Base-by-base conservation (phyloP, 1,140 invertebrate species). In the Calephelis virginiensis region DNA sequence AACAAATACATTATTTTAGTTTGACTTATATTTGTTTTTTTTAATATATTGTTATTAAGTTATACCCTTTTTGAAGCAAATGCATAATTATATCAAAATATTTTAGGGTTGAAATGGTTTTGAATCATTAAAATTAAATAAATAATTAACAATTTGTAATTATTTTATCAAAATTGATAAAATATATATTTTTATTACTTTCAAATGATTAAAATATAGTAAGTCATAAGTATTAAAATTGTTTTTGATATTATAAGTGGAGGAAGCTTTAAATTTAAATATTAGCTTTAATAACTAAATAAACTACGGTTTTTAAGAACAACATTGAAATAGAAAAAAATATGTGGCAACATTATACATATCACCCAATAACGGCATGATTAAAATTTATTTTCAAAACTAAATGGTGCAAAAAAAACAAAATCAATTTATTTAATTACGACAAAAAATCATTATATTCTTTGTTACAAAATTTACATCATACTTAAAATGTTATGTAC, bases 241-340 rank as follows among this genome's bases (percentile, higher is more conserved):
- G 48, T 74, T 75, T 78, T 72, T 75, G 66, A 68, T 80, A 77
- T 78, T 73, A 67, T 80, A 77, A 82, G 82, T 84, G 73, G 76
- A 79, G 76, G 73, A 88, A 90, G 87, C 87, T 90, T 90, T 90
- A 90, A 90, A 88, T 87, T n/a, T 90, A 75, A 82, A 86, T 79
- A 79, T 88, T 90, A 90, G 87, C 87, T 90, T 90, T 90, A 90
- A 90, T 88, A 85, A 87, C 71, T 64, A 63, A 78, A 71, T 81
- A 81, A 69, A 67, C 82, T 83, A 10, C 53, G 53, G 11, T 56
- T 8, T 38, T 0, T 56, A 38, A 56, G 14, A 56, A 10, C 53
- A 56, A 56, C 37, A 56, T 56, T 43, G 11, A 59, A 64, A 60
- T 43, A 9, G 28, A 59, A 63, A 63, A 17, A 11, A 63, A 53